Percentiles rank a stretch among this genome's conserved stretches.
phyloP scores from a whole-genome alignment of 2,888 invertebrate genomes.

The Zootermopsis nevadensis region DNA sequence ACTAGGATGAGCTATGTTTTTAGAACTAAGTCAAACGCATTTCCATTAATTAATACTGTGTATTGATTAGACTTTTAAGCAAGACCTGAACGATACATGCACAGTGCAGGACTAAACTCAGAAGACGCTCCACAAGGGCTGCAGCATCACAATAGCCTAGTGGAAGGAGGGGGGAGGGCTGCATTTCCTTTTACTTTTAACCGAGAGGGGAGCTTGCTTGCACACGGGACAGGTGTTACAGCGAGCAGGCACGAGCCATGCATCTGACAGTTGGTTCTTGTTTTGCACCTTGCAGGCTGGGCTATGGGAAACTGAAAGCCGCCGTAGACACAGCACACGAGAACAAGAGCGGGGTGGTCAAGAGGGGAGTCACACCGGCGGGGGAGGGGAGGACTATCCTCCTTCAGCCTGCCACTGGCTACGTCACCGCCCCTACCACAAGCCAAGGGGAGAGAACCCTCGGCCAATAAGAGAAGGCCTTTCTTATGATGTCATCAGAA shows the following conservation, averaged over 20 bases:
- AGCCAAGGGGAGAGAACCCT: constrained; percentile 70
- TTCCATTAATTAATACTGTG: too few relatives aligned
- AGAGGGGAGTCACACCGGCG: constrained; percentile 44
- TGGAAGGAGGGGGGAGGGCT: too few relatives aligned
- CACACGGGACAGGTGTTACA: constrained; percentile 32
- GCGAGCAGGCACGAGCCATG: constrained; percentile 24
- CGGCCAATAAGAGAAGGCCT: constrained; percentile 85
- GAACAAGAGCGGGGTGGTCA: constrained; percentile 32
- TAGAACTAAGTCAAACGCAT: too few relatives aligned
- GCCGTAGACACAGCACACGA: constrained; percentile 39
- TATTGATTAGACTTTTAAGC: too few relatives aligned
- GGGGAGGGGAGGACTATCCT: constrained; percentile 55
- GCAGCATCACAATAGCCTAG: neutral
- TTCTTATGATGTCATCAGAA: constrained; percentile 96
- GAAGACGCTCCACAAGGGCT: neutral
- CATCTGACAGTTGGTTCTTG: constrained; percentile 43
- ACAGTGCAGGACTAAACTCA: too few relatives aligned
- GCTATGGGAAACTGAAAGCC: constrained; percentile 51
- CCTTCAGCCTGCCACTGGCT: constrained; percentile 54
- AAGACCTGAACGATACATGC: too few relatives aligned
- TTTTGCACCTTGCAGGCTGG: constrained; percentile 54
- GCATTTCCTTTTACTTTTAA: neutral
- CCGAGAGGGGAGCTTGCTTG: neutral
- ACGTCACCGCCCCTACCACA: constrained; percentile 50
- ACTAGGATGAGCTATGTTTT: too few relatives aligned